Base-by-base conservation (phyloP, 2,888 invertebrate genomes). In the Halictus quadricinctus region DNA sequence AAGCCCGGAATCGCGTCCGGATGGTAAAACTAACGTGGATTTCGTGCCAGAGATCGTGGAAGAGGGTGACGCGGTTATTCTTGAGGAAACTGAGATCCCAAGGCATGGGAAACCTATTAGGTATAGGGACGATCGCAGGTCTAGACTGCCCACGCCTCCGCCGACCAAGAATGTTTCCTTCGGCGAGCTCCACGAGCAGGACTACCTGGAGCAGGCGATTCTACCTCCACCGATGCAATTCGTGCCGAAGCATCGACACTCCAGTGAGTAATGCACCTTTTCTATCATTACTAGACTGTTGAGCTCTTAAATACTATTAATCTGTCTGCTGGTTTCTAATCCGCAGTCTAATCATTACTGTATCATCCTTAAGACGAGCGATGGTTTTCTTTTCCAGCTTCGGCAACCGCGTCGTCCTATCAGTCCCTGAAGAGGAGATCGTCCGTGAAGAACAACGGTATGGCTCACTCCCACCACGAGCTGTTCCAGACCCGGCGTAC, bases 151-250 rank as follows among this genome's bases (percentile, higher is more conserved):
- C 36, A 94, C 94, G 8, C 94, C 94, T 8, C 93, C 94, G 13
- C 91, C 91, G 89, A 88, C 92, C 6, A 94, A 94, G 77, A 94
- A 94, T 85, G 94, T 94, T 36, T 94, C 94, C n/a, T 94, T 94
- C 76, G 93, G 94, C 13, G 93, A 94, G 84, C 89, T 94, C 25
- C 92, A 93, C 76, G 93, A 94, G 73, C 92, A 94, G 78, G 92
- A 83, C 83, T 93, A 93, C 88, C 89, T 92, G 74, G 94, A 94
- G 69, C 94, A 94, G 72, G 80, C 93, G 8, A 94, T 94, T 64
- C 89, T 94, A 25, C 94, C 94, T 50, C 94, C 94, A 36, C 94
- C 94, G 5, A 86, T 92, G 80, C 94, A 94, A 81, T 95, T 94
- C 84, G 91, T 94, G 29, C 93, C 94, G 66, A 94, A 93, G 85